Percentiles rank a stretch among this genome's conserved stretches.
These are phyloP conservation scores for Brachyrhaphis roseni DNA, from an alignment of 2,797 vertebrate species.

Conservation along the genomic window DNA sequence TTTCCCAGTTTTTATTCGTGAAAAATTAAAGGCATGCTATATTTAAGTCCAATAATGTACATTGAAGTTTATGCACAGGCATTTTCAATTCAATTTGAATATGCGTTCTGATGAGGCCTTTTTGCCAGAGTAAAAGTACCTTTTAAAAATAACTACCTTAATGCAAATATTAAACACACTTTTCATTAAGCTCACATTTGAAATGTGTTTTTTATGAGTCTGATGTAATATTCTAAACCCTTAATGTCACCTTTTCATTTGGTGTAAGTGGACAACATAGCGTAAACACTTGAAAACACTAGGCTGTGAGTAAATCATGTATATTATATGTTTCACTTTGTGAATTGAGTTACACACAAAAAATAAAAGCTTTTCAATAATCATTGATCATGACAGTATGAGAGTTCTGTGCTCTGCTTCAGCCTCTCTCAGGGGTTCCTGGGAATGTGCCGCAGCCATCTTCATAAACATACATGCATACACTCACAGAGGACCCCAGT, in stretches of 20 bases:
- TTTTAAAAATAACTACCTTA: neutral
- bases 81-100: neutral
- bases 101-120: neutral
- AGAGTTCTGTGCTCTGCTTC: neutral
- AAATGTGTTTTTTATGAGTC: neutral
- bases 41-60: neutral
- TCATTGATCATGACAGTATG: neutral
- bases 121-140: neutral
- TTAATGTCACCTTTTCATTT: neutral
- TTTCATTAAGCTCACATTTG: neutral
- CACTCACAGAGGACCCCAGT: constrained; percentile 45
- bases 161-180: neutral
- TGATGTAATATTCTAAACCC: neutral
- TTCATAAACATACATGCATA: neutral
- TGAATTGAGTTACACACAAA: neutral
- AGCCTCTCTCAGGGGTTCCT: neutral
- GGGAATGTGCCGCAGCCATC: neutral
- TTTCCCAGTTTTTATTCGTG: neutral
- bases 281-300: neutral
- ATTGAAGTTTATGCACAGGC: neutral
- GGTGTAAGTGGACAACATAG: neutral
- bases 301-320: neutral
- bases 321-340: neutral
- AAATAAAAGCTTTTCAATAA: neutral
- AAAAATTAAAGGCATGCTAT: neutral